phyloP scores from a whole-genome alignment of 2,888 invertebrate genomes.

The Spodoptera littoralis region DNA sequence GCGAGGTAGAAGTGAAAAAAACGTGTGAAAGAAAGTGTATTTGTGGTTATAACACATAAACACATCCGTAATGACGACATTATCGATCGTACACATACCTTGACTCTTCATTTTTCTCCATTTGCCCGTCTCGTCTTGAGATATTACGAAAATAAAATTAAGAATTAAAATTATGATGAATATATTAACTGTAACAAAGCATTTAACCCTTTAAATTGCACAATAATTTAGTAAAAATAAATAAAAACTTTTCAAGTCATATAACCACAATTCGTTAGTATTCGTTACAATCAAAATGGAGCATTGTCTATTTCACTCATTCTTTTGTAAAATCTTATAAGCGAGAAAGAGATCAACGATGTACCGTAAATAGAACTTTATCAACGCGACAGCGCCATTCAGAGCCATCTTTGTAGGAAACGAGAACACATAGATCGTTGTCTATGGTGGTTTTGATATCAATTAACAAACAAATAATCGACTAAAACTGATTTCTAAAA shows the following conservation, averaged over 20 bases:
- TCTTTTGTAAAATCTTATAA: constrained; percentile 1
- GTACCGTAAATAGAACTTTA: constrained; percentile 74
- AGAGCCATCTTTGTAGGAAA: constrained; percentile 77
- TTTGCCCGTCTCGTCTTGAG: constrained; percentile 59
- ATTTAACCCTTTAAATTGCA: constrained; percentile 72
- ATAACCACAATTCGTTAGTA: constrained; percentile 86
- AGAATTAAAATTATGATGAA: constrained; percentile 57
- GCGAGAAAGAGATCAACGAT: constrained; percentile 70
- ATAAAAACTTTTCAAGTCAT: constrained; percentile 76
- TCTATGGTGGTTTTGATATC: constrained; percentile 69
- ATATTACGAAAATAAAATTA: constrained; percentile 54
- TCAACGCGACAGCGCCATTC: constrained; percentile 63
- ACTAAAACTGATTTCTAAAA: constrained; percentile 25
- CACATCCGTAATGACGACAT: constrained; percentile 75
- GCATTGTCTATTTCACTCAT: constrained; percentile 64
- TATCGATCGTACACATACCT: constrained; percentile 87
- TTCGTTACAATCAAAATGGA: constrained; percentile 86
- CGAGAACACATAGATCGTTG: constrained; percentile 52
- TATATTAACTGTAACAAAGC: constrained; percentile 59
- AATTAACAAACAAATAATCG: constrained; percentile 40
- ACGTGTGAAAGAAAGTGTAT: constrained; percentile 45
- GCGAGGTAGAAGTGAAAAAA: constrained; percentile 42
- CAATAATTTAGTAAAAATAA: constrained; percentile 72
- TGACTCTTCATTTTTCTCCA: constrained; percentile 79
- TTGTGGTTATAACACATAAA: constrained; percentile 73